These are phyloP conservation scores for Microtus montanus DNA, from an alignment of 2,113 vertebrate genomes.

Conservation along the genomic window DNA sequence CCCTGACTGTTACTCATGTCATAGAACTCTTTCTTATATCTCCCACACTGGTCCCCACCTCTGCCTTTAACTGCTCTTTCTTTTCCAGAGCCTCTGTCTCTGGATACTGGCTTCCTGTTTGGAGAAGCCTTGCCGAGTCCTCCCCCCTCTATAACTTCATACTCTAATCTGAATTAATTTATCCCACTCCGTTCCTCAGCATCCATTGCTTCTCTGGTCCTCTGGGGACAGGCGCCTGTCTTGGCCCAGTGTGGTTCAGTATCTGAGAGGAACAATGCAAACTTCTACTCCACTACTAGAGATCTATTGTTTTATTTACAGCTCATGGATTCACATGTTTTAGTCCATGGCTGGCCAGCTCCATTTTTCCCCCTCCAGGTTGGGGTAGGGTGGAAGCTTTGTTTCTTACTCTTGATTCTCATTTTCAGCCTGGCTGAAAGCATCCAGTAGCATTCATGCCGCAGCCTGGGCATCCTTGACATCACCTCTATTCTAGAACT, in stretches of 20 bases:
- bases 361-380: background rate
- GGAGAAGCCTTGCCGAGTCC: background rate
- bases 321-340: background rate
- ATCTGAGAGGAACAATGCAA: too few relatives aligned
- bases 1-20: background rate
- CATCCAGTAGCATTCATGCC: background rate
- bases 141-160: background rate
- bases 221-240: background rate
- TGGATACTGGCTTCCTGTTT: rapidly evolving
- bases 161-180: background rate
- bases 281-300: too few relatives aligned
- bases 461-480: background rate
- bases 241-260: background rate
- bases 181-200: background rate
- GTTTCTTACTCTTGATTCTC: background rate
- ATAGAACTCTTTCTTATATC: background rate
- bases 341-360: background rate
- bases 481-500: background rate
- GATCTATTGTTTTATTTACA: background rate
- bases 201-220: background rate
- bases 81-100: rapidly evolving
- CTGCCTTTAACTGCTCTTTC: background rate
- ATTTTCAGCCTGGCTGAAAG: background rate
- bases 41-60: rapidly evolving
- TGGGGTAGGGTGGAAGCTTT: background rate